phyloP scores from a whole-genome alignment of 2,888 invertebrate species.

The Colletes collaris region DNA sequence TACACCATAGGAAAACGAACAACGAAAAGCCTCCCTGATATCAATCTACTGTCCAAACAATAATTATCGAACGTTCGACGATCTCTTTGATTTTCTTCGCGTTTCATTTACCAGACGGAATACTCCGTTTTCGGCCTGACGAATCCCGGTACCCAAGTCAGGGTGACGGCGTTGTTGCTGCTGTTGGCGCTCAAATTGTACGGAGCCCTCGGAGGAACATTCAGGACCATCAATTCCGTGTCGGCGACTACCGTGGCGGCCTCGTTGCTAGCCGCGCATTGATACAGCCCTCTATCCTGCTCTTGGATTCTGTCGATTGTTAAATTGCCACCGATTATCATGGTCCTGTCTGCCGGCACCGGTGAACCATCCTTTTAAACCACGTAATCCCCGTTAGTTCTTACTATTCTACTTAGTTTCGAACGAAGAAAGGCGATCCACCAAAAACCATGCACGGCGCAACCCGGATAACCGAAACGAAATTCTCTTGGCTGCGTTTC shows the following conservation, averaged over 20 bases:
- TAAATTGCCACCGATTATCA: slow-evolving; percentile 90
- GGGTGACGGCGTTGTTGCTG: slow-evolving; percentile 88
- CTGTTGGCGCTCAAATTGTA: slow-evolving; percentile 92
- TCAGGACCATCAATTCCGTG: slow-evolving; percentile 92
- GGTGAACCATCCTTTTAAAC: slow-evolving; percentile 88
- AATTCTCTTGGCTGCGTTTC: too few relatives aligned
- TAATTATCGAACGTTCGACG: too few relatives aligned
- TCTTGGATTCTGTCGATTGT: slow-evolving; percentile 92
- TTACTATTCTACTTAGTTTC: too few relatives aligned
- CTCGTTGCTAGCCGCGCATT: slow-evolving; percentile 93
- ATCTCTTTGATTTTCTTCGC: too few relatives aligned
- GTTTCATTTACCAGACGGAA: slow-evolving; percentile 88
- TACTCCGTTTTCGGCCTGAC: slow-evolving; percentile 91
- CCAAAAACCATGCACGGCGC: too few relatives aligned
- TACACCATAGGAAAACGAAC: neutral
- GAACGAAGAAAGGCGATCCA: too few relatives aligned
- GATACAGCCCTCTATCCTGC: slow-evolving; percentile 93
- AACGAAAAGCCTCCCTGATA: neutral
- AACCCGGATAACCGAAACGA: too few relatives aligned
- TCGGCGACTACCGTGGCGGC: slow-evolving; percentile 93
- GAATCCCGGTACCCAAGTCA: slow-evolving; percentile 93
- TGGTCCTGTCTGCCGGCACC: slow-evolving; percentile 88
- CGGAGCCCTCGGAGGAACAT: slow-evolving; percentile 95
- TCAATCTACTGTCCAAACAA: too few relatives aligned
- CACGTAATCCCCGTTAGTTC: neutral